Evolutionary conservation across 2,888 invertebrate species (phyloP).

Genomic region (Dendrolimus houi): DNA sequence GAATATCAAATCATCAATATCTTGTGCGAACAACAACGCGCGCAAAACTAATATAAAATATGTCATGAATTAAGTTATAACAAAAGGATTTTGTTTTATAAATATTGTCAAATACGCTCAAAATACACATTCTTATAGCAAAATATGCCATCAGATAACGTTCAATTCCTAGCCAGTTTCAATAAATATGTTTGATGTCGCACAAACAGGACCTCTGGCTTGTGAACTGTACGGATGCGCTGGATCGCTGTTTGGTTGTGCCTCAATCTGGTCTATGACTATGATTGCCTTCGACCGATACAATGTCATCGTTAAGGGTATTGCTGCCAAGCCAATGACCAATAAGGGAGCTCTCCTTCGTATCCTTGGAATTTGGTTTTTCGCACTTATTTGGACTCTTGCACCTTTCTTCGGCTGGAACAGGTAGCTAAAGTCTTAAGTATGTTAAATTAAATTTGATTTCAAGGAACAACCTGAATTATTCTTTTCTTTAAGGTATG

Average conservation of each 20-base stretch:
- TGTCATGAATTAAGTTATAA: slow-evolving; percentile 6
- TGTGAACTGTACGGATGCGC: slow-evolving; percentile 92
- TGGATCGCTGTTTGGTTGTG: slow-evolving; percentile 92
- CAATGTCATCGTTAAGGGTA: slow-evolving; percentile 94
- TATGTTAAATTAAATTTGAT: no score
- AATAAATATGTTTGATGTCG: no score
- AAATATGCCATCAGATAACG: no score
- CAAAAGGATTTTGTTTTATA: background rate
- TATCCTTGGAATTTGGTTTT: slow-evolving; percentile 87
- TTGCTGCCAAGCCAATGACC: slow-evolving; percentile 90
- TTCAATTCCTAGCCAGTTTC: no score
- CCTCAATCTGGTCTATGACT: slow-evolving; percentile 95
- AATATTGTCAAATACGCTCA: no score
- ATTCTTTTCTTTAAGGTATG: slow-evolving; percentile 77
- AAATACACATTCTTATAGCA: no score
- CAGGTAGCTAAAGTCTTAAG: slow-evolving; percentile 54
- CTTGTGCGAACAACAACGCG: no score
- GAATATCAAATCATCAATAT: no score
- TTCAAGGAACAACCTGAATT: no score
- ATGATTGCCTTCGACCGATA: slow-evolving; percentile 95
- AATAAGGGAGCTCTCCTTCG: slow-evolving; percentile 86
- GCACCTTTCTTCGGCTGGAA: slow-evolving; percentile 93
- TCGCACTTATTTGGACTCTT: slow-evolving; percentile 86
- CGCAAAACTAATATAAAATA: no score
- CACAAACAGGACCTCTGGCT: slow-evolving; percentile 80